A percentile compares a stretch with the other conserved stretches of the same genome.
phyloP scores from a whole-genome alignment of 1,140 invertebrate species.

The Scylla paramamosain region DNA sequence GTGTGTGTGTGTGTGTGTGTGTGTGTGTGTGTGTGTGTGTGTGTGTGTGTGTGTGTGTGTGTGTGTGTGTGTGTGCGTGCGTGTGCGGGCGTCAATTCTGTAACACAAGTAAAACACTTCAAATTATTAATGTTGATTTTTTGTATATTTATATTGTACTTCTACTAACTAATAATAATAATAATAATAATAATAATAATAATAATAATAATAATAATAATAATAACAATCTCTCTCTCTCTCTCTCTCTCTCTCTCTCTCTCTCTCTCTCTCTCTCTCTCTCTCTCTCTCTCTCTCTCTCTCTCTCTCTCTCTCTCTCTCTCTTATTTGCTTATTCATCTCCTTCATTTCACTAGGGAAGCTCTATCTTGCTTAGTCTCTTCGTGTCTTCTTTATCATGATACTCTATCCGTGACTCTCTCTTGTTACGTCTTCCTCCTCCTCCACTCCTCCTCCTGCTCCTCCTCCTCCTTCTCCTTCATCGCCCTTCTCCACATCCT shows the following conservation, averaged over 20 bases:
- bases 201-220: background rate
- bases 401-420: background rate
- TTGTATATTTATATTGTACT: too few relatives aligned
- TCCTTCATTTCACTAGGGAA: background rate
- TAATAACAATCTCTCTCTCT: conserved; percentile 35
- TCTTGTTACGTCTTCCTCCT: background rate
- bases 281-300: conserved; percentile 35
- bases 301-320: conserved; percentile 26
- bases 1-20: too few relatives aligned
- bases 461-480: background rate
- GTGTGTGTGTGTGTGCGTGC: too few relatives aligned
- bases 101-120: too few relatives aligned
- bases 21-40: too few relatives aligned
- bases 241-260: conserved; percentile 51
- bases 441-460: background rate
- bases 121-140: too few relatives aligned
- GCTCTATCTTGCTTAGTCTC: background rate
- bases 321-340: background rate
- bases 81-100: too few relatives aligned
- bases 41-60: too few relatives aligned
- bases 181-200: background rate
- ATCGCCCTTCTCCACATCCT: background rate
- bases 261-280: conserved; percentile 40
- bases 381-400: background rate
- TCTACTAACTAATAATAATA: too few relatives aligned